These are phyloP conservation scores for Bolborhynchus lineola DNA, from an alignment of 2,113 vertebrate species.

Conservation along the genomic window DNA sequence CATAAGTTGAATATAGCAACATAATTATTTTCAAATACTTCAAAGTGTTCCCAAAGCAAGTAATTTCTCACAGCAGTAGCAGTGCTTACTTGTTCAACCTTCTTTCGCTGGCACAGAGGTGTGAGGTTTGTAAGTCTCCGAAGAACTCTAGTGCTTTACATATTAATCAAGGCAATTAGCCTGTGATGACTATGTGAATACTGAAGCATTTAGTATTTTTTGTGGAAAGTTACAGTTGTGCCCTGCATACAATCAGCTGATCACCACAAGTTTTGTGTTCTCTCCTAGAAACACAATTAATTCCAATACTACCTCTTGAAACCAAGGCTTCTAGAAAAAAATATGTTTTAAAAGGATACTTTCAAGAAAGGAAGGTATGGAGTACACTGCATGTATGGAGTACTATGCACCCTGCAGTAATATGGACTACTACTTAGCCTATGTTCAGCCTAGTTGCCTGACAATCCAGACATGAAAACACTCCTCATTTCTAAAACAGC, in stretches of 20 bases:
- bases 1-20: not conserved
- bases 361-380: not conserved
- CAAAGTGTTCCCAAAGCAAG: not conserved
- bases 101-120: not conserved
- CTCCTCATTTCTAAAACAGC: not conserved
- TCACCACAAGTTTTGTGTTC: not conserved
- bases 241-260: not conserved
- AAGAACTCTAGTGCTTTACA: not conserved
- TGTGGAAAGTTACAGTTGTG: not conserved
- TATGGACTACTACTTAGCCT: not conserved
- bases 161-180: not conserved
- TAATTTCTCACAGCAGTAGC: not conserved
- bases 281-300: not conserved
- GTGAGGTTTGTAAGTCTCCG: not conserved
- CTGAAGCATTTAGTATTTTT: not conserved
- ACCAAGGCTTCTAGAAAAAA: not conserved
- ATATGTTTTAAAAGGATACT: not conserved
- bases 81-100: not conserved
- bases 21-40: not conserved
- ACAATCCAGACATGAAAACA: not conserved
- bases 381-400: not conserved
- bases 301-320: not conserved
- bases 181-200: not conserved
- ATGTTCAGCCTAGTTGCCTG: not conserved
- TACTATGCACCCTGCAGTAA: not conserved